A percentile compares a stretch with the other conserved stretches of the same genome.
Evolutionary conservation across 1,140 invertebrate genomes (phyloP).

Genomic region (Penaeus japonicus): DNA sequence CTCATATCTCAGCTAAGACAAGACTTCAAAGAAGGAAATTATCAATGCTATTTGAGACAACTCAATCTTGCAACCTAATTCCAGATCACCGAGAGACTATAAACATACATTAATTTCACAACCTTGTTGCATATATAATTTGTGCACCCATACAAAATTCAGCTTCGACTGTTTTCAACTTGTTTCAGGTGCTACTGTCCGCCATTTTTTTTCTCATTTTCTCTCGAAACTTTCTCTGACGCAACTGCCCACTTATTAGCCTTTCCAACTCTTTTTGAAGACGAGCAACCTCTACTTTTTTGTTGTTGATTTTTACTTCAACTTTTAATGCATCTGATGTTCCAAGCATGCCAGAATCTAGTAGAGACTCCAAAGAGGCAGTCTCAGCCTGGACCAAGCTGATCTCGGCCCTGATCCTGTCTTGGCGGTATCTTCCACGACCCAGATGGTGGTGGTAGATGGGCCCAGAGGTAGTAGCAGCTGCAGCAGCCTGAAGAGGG

Average conservation of each 20-base stretch:
- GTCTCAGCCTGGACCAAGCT: constrained; percentile 47
- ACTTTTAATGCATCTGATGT: constrained; percentile 30
- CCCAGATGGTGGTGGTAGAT: not conserved
- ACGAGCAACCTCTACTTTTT: constrained; percentile 25
- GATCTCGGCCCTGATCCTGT: constrained; percentile 51
- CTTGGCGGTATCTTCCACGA: constrained; percentile 48
- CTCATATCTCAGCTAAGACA: not conserved
- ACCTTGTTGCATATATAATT: not conserved
- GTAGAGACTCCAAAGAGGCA: constrained; percentile 41
- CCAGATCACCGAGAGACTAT: not conserved
- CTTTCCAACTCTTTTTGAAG: constrained; percentile 57
- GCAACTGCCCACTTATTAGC: constrained; percentile 57
- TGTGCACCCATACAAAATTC: too few relatives aligned
- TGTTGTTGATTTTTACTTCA: constrained; percentile 41
- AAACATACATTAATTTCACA: not conserved
- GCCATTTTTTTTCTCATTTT: constrained; percentile 54
- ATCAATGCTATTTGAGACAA: not conserved
- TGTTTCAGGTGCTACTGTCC: not conserved
- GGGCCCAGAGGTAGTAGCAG: not conserved
- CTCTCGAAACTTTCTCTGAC: constrained; percentile 57
- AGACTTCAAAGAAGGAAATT: not conserved
- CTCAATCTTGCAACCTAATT: constrained; percentile 1
- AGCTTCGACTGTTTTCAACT: not conserved
- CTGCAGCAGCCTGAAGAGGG: constrained; percentile 40
- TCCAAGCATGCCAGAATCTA: constrained; percentile 48